Evolutionary conservation across 1,140 invertebrate genomes (phyloP), one percentile per base, ranked within the genome.

Genomic region (Cherax quadricarinatus): DNA sequence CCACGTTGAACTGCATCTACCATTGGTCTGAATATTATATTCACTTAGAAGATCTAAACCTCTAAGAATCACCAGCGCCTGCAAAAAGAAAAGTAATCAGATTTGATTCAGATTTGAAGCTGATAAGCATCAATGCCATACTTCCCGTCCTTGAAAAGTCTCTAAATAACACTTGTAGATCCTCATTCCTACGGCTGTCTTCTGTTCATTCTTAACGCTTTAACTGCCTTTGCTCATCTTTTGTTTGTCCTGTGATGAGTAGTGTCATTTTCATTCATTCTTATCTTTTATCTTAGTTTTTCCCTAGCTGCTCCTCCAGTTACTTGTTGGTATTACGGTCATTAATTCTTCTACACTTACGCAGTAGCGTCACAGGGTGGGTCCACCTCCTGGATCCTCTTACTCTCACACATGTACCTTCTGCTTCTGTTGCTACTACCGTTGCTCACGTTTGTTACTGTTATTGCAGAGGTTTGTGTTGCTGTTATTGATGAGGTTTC

Each of bases 311-410:
- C 51, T 81, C 79, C 48, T 81, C 79, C 79, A 81, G 48, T 51
- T 81, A 81, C 51, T 81, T 4, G n/a, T 7, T 75, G 70, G 48
- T 81, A 51, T 53, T 81, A 18, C n/a, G 6, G 79, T 53, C 48
- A 51, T 81, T 51, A 49, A 53, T 81, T 81, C 79, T 53, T 81
- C 79, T 81, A 18, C 48, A 16, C 48, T 81, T 81, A 81, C 79
- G n/a, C 9, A 51, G 79, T 21, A 81, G 79, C 18, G 48, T 48
- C 51, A 49, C 48, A 81, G n/a, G 79, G 14, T 30, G 48, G 4
- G 12, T 81, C 79, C 18, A 4, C 10, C 79, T 48, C 79, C 6
- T 21, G 79, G 30, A 4, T 7, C 51, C 79, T 21, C 14, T 53
- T 53, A 81, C 79, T 30, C 21, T 81, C 41, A 51, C 16, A 16